Conservation (phyloP, 2,113 vertebrate species). For the Leucosticte australis region DNA sequence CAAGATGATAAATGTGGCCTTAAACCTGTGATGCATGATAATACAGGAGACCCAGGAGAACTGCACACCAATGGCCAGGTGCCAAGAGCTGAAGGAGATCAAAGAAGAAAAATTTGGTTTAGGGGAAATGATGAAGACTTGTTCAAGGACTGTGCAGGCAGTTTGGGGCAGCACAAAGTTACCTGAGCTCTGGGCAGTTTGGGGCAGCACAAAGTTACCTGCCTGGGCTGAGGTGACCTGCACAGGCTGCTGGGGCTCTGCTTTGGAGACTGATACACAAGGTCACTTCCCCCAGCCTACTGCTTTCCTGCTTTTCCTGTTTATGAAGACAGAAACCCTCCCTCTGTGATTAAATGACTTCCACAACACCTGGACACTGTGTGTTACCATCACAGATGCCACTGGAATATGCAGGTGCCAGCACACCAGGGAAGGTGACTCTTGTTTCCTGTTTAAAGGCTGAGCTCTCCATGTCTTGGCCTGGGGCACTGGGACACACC, state of each 20-base stretch:
- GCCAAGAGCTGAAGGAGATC: not conserved
- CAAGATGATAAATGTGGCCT: not conserved
- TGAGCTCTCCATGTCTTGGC: not conserved
- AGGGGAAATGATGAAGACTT: accelerated
- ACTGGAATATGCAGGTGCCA: not conserved
- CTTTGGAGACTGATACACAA: not conserved
- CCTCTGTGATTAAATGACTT: not conserved
- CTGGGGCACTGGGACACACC: not conserved
- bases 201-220: not conserved
- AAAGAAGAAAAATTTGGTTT: not conserved
- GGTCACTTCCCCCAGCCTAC: not conserved
- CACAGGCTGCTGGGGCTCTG: not conserved
- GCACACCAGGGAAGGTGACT: not conserved
- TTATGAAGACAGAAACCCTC: accelerated
- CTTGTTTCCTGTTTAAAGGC: not conserved
- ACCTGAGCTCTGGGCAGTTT: not conserved
- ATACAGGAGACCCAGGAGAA: not conserved
- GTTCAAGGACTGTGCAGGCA: not conserved
- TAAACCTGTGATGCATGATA: not conserved
- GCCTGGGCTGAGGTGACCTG: not conserved
- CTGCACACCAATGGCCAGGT: not conserved
- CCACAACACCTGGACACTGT: not conserved
- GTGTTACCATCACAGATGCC: accelerated
- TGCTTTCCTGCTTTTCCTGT: not conserved
- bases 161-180: not conserved